Conservation (phyloP, 2,797 vertebrate species). For the Acanthis flammea region DNA sequence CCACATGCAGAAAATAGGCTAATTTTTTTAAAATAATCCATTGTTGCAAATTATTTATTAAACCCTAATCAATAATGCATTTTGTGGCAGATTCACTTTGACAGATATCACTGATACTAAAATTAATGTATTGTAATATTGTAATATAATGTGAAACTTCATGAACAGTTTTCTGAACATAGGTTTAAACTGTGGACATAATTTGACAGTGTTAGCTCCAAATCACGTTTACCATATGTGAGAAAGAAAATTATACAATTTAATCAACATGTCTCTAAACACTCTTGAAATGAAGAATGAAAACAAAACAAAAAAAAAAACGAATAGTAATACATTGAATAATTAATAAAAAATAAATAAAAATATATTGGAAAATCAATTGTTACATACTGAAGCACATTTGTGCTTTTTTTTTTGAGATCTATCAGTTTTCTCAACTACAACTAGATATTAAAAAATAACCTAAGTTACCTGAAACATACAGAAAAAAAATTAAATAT, state of each 20-base stretch:
- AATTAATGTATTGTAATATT: not conserved
- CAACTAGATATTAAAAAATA: not conserved
- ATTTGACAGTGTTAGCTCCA: not conserved
- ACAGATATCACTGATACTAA: not conserved
- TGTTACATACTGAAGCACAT: not conserved
- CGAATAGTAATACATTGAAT: not conserved
- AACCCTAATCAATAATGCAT: not conserved
- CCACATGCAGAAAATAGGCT: not conserved
- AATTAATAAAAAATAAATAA: not conserved
- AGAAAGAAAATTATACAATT: not conserved
- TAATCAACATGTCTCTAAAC: not conserved
- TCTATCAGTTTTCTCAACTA: not conserved
- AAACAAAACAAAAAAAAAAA: not conserved
- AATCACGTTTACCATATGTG: not conserved
- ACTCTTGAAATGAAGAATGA: not conserved
- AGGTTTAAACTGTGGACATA: not conserved
- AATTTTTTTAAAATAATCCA: not conserved
- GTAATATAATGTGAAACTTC: not conserved
- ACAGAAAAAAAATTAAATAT: not conserved
- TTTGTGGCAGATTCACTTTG: not conserved
- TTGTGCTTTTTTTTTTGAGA: not conserved
- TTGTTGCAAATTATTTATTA: slow-evolving; percentile 7
- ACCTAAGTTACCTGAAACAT: not conserved
- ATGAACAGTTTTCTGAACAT: not conserved
- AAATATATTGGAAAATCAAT: not conserved